phyloP scores from a whole-genome alignment of 35 echinoderm and acorn worm species.

The Heliocidaris erythrogramma region DNA sequence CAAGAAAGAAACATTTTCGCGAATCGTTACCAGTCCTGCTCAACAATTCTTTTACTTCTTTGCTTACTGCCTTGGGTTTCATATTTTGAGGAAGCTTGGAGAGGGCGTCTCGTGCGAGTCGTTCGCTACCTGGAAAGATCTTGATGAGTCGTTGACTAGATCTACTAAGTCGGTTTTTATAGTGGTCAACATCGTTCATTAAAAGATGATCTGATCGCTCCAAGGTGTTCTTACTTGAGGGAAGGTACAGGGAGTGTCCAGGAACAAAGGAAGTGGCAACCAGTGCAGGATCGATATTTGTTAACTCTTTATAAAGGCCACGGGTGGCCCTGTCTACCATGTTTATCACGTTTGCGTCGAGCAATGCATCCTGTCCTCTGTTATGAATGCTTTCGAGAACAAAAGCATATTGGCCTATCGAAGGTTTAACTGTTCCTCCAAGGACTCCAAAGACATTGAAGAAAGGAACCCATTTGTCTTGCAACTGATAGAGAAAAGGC shows the following conservation, averaged over 20 bases:
- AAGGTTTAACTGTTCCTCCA: constrained; percentile 10
- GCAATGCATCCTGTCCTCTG: not conserved
- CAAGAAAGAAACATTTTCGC: not conserved
- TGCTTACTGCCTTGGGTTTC: not conserved
- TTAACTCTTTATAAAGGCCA: not conserved
- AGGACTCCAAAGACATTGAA: not conserved
- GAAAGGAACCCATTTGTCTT: constrained; percentile 28
- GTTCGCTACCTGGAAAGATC: not conserved
- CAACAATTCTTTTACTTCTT: constrained; percentile 3
- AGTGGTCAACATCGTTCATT: constrained; percentile 22
- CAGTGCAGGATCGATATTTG: not conserved
- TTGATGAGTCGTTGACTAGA: not conserved
- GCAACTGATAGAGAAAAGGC: constrained; percentile 20
- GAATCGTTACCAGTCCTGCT: too few relatives aligned
- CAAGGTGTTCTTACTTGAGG: not conserved
- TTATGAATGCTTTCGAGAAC: not conserved
- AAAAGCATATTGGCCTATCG: constrained; percentile 27
- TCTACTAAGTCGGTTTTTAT: not conserved
- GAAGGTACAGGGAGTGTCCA: not conserved
- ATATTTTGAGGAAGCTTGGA: not conserved
- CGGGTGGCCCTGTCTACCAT: not conserved
- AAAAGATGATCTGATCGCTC: not conserved
- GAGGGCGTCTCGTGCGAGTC: not conserved
- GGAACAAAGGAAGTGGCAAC: not conserved
- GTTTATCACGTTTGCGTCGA: not conserved